phyloP scores from a whole-genome alignment of 2,797 vertebrate genomes.

The Chrosomus eos region DNA sequence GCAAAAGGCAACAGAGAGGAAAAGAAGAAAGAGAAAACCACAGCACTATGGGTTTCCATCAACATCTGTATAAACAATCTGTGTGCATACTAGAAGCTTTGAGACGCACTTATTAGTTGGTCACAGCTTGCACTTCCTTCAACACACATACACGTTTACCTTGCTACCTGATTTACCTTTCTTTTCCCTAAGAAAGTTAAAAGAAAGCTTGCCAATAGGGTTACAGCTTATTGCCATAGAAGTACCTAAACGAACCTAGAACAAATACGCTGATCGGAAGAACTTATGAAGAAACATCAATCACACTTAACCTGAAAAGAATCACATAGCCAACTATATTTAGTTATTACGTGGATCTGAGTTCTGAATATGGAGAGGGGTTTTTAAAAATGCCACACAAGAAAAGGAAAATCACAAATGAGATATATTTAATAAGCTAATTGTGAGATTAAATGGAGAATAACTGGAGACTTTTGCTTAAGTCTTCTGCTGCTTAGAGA shows the following conservation, averaged over 20 bases:
- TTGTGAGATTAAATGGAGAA: neutral
- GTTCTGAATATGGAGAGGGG: neutral
- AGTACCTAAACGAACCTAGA: neutral
- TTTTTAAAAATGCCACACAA: neutral
- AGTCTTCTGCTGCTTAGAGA: neutral
- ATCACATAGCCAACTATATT: neutral
- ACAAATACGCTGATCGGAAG: neutral
- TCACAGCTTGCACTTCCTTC: neutral
- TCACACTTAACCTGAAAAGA: neutral
- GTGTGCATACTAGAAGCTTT: slow-evolving; percentile 1
- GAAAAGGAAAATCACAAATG: neutral
- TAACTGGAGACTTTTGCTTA: neutral
- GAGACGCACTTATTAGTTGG: neutral
- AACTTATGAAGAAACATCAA: neutral
- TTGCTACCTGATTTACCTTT: neutral
- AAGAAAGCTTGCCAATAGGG: neutral
- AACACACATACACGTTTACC: neutral
- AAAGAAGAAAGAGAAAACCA: slow-evolving; percentile 14
- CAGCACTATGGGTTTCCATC: slow-evolving; percentile 16
- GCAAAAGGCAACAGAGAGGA: neutral
- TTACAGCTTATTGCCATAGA: neutral
- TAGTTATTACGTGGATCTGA: neutral
- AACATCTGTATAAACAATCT: slow-evolving; percentile 55
- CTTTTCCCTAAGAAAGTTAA: too few species aligned
- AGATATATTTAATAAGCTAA: neutral